Conservation (phyloP, 53 echinoderm and acorn worm genomes). For the Hippasteria phrygiana region DNA sequence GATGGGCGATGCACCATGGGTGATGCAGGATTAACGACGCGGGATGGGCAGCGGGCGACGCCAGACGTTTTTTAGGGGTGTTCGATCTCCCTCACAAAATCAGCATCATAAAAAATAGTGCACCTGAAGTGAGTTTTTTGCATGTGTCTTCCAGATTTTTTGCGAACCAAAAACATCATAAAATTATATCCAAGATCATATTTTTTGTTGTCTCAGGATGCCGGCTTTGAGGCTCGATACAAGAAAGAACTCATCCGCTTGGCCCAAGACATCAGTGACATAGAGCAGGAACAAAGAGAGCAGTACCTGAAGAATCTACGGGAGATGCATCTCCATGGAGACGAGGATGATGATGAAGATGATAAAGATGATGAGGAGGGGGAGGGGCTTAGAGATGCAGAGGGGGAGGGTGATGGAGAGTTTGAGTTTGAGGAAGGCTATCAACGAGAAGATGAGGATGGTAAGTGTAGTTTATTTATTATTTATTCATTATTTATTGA, state of each 20-base stretch:
- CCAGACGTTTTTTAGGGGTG: too few species aligned
- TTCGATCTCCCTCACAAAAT: too few species aligned
- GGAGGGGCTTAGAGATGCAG: background rate
- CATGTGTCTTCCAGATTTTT: too few species aligned
- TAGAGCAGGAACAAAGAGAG: background rate
- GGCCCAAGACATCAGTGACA: background rate
- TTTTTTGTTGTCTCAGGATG: constrained; percentile 25
- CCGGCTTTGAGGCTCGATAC: constrained; percentile 19
- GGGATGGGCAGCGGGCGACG: too few species aligned
- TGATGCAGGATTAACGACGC: too few species aligned
- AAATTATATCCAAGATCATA: background rate
- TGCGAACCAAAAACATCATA: too few species aligned
- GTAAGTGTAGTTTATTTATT: constrained; percentile 18
- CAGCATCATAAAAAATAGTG: too few species aligned
- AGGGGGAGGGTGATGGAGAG: constrained; percentile 8
- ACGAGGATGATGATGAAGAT: constrained; percentile 30
- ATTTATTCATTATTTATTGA: background rate
- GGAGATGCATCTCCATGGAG: background rate
- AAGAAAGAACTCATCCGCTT: background rate
- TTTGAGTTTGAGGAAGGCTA: constrained; percentile 44
- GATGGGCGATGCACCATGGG: too few species aligned
- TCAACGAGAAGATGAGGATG: background rate
- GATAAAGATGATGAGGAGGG: constrained; percentile 13
- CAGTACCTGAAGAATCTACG: constrained; percentile 10
- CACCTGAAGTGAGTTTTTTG: too few species aligned